Conservation (phyloP, 1,140 invertebrate species). For the Cepaea nemoralis region DNA sequence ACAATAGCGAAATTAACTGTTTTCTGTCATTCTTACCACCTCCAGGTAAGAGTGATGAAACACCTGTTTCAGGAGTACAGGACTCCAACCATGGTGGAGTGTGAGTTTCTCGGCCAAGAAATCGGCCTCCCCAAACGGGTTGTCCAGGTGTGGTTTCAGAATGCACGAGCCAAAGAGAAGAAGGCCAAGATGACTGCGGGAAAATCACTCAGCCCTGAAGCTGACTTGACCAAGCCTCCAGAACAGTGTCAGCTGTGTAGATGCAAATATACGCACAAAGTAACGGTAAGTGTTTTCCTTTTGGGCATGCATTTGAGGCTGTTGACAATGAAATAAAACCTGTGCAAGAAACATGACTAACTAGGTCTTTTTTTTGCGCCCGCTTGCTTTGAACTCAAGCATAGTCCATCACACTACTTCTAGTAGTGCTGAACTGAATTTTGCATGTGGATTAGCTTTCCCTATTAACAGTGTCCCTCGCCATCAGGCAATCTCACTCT, state of each 20-base stretch:
- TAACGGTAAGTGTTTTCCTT: slow-evolving; percentile 75
- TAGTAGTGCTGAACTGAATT: too few relatives aligned
- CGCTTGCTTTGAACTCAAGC: too few relatives aligned
- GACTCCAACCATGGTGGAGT: slow-evolving; percentile 97
- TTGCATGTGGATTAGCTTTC: too few relatives aligned
- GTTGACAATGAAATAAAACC: too few relatives aligned
- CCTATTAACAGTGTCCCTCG: too few relatives aligned
- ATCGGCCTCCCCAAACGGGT: slow-evolving; percentile 93
- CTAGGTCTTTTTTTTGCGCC: too few relatives aligned
- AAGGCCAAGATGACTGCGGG: slow-evolving; percentile 77
- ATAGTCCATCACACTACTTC: too few relatives aligned
- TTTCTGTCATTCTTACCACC: neutral
- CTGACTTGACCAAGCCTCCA: slow-evolving; percentile 73
- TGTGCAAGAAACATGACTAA: too few relatives aligned
- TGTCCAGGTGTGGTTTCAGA: slow-evolving; percentile 98
- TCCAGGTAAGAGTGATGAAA: slow-evolving; percentile 95
- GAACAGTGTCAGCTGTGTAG: slow-evolving; percentile 90
- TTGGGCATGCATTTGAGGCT: too few relatives aligned
- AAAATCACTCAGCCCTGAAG: slow-evolving; percentile 51
- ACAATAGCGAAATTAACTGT: too few relatives aligned
- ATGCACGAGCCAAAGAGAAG: slow-evolving; percentile 98
- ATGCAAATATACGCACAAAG: slow-evolving; percentile 92
- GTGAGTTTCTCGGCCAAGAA: slow-evolving; percentile 91
- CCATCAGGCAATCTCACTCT: too few relatives aligned
- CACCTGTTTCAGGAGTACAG: slow-evolving; percentile 94